A percentile compares a stretch with the other conserved stretches of the same genome.
Conservation (phyloP, 2,888 invertebrate genomes). For the Cantharis nigra region DNA sequence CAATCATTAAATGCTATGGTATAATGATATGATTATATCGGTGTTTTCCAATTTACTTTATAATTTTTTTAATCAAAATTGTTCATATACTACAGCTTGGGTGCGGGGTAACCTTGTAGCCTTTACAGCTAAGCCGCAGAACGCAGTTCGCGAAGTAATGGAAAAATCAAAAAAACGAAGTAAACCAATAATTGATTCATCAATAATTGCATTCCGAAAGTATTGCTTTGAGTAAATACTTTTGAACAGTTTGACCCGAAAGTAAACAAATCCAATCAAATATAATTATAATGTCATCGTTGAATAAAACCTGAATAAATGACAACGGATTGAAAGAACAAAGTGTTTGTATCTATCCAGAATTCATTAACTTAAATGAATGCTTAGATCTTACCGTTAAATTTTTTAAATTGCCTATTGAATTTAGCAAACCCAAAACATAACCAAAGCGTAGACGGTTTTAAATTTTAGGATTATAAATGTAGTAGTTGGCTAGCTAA, state of each 20-base stretch:
- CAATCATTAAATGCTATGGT: background rate
- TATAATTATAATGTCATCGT: background rate
- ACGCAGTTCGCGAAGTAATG: background rate
- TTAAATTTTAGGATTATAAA: background rate
- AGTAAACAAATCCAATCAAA: background rate
- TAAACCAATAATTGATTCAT: background rate
- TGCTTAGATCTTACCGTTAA: background rate
- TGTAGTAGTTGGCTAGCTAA: background rate
- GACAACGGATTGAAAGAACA: background rate
- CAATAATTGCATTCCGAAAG: background rate
- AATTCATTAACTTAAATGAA: background rate
- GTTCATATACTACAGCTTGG: background rate
- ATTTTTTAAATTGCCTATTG: background rate
- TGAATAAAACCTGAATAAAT: background rate
- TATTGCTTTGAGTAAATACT: background rate
- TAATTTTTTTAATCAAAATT: background rate
- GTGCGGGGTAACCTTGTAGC: background rate
- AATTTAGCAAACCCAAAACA: background rate
- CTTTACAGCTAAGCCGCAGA: background rate
- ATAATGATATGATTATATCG: background rate
- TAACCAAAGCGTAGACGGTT: background rate
- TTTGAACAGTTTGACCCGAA: background rate
- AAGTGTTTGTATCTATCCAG: background rate
- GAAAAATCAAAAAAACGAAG: background rate
- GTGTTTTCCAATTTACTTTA: background rate